phyloP scores from a whole-genome alignment of 2,113 vertebrate genomes.

The Phalacrocorax carbo region DNA sequence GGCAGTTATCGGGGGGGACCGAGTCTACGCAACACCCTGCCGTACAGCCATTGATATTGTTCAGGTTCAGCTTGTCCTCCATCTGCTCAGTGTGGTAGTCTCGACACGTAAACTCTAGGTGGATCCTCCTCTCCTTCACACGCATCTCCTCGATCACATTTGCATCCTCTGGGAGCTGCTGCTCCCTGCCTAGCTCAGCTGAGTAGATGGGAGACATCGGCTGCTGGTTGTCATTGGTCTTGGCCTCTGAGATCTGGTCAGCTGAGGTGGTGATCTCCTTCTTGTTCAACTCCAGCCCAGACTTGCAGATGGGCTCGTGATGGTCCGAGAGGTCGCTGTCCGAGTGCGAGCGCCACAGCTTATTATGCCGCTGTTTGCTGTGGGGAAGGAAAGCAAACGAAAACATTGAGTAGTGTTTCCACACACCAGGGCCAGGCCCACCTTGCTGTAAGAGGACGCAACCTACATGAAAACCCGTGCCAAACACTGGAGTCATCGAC shows the following conservation, averaged over 20 bases:
- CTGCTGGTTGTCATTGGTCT: constrained; percentile 73
- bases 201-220: constrained; percentile 63
- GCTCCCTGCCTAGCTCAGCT: constrained; percentile 38
- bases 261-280: constrained; percentile 84
- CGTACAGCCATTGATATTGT: constrained; percentile 76
- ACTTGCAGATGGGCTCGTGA: constrained; percentile 78
- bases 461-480: neutral
- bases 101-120: constrained; percentile 70
- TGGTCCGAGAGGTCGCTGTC: constrained; percentile 92
- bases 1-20: constrained; percentile 73
- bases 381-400: neutral
- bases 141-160: constrained; percentile 31
- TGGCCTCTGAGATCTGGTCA: constrained; percentile 82
- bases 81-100: constrained; percentile 73
- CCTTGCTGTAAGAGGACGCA: neutral
- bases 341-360: constrained; percentile 95
- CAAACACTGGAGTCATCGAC: neutral
- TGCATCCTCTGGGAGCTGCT: constrained; percentile 50
- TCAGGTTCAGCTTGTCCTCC: constrained; percentile 81
- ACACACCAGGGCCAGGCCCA: neutral
- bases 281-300: constrained; percentile 83
- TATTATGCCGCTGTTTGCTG: constrained; percentile 98
- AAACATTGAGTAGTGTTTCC: neutral
- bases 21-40: constrained; percentile 71
- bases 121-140: constrained; percentile 72